Percentiles rank a stretch among this genome's conserved stretches.
Evolutionary conservation across 2,113 vertebrate species (phyloP).

Genomic region (Sitta europaea): DNA sequence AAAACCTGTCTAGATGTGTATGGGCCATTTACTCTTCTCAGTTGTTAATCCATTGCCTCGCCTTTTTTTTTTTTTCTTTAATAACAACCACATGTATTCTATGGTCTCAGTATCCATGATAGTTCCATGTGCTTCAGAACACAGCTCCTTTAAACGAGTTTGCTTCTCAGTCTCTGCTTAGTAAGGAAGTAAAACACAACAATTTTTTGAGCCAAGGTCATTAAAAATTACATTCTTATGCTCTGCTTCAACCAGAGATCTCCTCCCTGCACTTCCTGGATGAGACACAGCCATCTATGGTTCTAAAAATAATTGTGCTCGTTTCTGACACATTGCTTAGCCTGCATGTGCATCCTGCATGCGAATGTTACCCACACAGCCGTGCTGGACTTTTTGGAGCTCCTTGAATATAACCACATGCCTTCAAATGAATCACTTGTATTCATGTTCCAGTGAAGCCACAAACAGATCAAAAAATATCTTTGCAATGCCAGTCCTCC

Average conservation of each 20-base stretch:
- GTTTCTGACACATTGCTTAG: not conserved
- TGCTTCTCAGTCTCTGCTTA: not conserved
- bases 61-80: not conserved
- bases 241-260: not conserved
- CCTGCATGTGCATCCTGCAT: not conserved
- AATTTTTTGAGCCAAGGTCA: not conserved
- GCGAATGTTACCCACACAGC: not conserved
- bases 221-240: not conserved
- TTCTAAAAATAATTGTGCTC: slow-evolving; percentile 16
- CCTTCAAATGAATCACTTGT: not conserved
- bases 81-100: not conserved
- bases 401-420: not conserved
- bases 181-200: not conserved
- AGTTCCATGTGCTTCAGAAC: not conserved
- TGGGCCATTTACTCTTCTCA: not conserved
- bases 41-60: not conserved
- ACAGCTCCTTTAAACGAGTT: not conserved
- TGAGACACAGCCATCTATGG: not conserved
- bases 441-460: not conserved
- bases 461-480: not conserved
- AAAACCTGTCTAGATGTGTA: not conserved
- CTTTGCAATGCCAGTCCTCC: not conserved
- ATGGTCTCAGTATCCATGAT: not conserved
- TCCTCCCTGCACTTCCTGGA: slow-evolving; percentile 41
- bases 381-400: not conserved